A percentile compares a stretch with the other conserved stretches of the same genome.
Conservation (phyloP, 2,888 invertebrate genomes). For the Pachycephus smyrnensis region DNA sequence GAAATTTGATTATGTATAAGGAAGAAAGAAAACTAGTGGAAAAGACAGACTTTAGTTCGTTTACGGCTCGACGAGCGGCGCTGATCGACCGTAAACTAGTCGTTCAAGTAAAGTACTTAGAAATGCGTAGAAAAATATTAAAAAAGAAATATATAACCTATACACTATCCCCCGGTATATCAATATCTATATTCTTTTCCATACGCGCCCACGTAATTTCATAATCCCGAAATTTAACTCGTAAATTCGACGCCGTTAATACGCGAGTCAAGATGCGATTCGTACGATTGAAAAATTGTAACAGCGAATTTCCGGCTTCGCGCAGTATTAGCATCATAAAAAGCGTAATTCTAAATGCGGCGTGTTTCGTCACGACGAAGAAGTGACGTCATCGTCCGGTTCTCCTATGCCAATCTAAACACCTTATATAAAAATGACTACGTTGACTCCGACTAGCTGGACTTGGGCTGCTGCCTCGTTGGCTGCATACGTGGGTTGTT, state of each 20-base stretch:
- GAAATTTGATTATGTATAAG: neutral
- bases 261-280: neutral
- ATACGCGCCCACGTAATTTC: neutral
- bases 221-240: neutral
- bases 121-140: too few species aligned
- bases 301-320: neutral
- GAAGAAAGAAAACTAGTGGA: neutral
- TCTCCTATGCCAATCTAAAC: neutral
- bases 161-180: too few species aligned
- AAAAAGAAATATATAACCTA: too few species aligned
- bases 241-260: neutral
- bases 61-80: neutral
- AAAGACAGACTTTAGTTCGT: neutral
- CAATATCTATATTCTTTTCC: too few species aligned
- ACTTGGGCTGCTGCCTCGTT: neutral
- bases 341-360: neutral
- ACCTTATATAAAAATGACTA: neutral
- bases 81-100: too few species aligned
- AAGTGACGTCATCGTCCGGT: neutral
- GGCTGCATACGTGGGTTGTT: neutral
- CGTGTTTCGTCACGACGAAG: neutral
- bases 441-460: neutral
- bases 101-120: too few species aligned
- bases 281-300: neutral
- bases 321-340: neutral